Conservation (phyloP, 2,888 invertebrate genomes). For the Microplitis manilae region DNA sequence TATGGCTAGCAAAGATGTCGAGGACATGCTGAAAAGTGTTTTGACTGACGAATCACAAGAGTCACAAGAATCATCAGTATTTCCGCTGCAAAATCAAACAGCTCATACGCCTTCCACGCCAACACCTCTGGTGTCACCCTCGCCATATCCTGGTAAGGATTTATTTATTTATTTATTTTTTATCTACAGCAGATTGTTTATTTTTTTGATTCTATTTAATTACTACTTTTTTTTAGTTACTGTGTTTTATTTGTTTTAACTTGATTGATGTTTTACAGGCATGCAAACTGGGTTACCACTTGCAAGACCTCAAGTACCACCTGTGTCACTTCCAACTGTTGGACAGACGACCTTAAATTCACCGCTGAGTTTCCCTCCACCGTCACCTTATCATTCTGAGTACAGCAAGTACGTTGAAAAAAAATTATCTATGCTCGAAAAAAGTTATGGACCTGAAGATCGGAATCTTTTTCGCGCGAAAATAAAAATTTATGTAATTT, state of each 20-base stretch:
- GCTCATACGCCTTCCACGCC: conserved; percentile 63
- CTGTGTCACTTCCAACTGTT: conserved; percentile 72
- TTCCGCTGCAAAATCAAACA: conserved; percentile 67
- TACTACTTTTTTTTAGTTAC: conserved; percentile 3
- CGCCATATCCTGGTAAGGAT: conserved; percentile 66
- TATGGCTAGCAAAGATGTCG: conserved; percentile 92
- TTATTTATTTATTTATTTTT: neutral
- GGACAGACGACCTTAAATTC: conserved; percentile 75
- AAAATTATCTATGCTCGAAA: neutral
- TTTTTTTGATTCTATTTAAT: conserved; percentile 26
- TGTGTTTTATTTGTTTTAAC: conserved; percentile 29
- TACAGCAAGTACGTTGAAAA: conserved; percentile 81
- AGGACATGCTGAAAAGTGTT: conserved; percentile 92
- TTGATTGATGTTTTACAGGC: conserved; percentile 38
- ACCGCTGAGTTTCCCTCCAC: conserved; percentile 83
- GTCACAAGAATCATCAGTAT: conserved; percentile 81
- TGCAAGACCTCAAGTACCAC: conserved; percentile 68
- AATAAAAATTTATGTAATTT: no score
- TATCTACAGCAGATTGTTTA: neutral
- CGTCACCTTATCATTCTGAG: conserved; percentile 85
- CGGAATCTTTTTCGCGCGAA: no score
- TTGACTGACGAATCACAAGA: conserved; percentile 88
- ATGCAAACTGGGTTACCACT: conserved; percentile 58
- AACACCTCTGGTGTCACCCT: conserved; percentile 68
- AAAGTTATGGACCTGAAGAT: neutral